These are phyloP conservation scores for Phlogophora meticulosa DNA, from an alignment of 2,888 invertebrate genomes.

Conservation along the genomic window DNA sequence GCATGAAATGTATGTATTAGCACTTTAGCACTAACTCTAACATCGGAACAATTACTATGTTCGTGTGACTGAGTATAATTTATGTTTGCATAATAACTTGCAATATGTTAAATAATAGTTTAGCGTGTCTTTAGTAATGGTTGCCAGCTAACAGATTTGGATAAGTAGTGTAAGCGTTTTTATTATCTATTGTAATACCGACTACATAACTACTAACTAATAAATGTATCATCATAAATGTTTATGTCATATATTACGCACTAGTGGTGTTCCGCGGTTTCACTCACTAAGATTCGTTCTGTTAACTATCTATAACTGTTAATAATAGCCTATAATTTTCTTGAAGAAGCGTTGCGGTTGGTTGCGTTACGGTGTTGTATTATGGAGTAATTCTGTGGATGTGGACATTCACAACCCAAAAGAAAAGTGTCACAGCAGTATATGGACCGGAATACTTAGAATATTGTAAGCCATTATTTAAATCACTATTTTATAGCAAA, in stretches of 20 bases:
- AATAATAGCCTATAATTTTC: too few relatives aligned
- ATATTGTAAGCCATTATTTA: too few relatives aligned
- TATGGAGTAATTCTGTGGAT: too few relatives aligned
- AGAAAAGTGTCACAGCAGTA: too few relatives aligned
- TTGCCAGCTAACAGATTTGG: not conserved
- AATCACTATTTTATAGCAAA: too few relatives aligned
- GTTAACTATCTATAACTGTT: too few relatives aligned
- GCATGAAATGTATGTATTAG: slow-evolving; percentile 2
- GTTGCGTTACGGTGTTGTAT: too few relatives aligned
- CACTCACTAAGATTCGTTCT: too few relatives aligned
- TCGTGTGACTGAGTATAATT: slow-evolving; percentile 7
- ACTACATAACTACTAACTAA: not conserved
- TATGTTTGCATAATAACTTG: slow-evolving; percentile 34
- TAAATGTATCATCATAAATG: not conserved
- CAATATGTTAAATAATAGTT: slow-evolving; percentile 23
- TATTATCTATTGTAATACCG: not conserved
- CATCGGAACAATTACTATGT: slow-evolving; percentile 1
- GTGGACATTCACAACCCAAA: too few relatives aligned
- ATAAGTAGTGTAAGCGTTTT: not conserved
- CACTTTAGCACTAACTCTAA: not conserved
- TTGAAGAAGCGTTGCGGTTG: too few relatives aligned
- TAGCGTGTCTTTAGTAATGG: slow-evolving; percentile 3
- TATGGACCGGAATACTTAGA: too few relatives aligned
- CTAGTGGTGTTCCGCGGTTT: too few relatives aligned
- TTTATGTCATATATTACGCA: not conserved